Base-by-base conservation (phyloP, 2,113 vertebrate species). In the Tiliqua scincoides region DNA sequence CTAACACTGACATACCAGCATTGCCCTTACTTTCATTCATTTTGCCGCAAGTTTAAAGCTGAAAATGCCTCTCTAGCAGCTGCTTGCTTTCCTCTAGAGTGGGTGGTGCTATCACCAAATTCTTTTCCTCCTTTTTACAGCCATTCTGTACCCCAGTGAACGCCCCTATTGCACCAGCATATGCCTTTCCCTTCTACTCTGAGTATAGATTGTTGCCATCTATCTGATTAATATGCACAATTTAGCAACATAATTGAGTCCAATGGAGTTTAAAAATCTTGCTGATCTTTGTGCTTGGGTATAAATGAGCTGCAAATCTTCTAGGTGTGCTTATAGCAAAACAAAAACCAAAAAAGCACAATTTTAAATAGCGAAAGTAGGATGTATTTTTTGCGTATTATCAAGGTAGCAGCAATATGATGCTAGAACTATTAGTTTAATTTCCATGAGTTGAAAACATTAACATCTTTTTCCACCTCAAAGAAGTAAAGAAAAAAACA, bases 371-470 rank as follows among this genome's bases (percentile, higher is more conserved):
- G 43, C 32, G 18, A 43, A 63, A 52, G 57, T 30, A 75, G 48
- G 59, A n/a, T 67, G 30, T 21, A 35, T 79, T 57, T 85, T n/a
- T 11, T 90, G 11, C 89, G 17, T 76, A 54, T 79, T 74, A 87
- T 70, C 82, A 82, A 62, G 59, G 79, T 76, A 84, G 20, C 23
- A 90, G 80, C 87, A 83, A 87, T n/a, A 82, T 27, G 86, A 63
- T 86, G 2, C 3, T 37, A 62, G 87, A 25, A 71, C 84, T 80
- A 86, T 73, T 62, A 0, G 79, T 84, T 94, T 90, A 81, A 94
- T 80, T 81, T 21, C 11, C 48, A 82, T 90, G 87, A 83, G 40
- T 89, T 92, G 92, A 84, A 94, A 92, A 73, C 88, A 84, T 92
- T 91, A 87, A 65, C 37, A 89, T 77, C 4, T 86, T 91, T 92